Evolutionary conservation across 2,888 invertebrate genomes (phyloP).

Genomic region (Papilio elwesi): DNA sequence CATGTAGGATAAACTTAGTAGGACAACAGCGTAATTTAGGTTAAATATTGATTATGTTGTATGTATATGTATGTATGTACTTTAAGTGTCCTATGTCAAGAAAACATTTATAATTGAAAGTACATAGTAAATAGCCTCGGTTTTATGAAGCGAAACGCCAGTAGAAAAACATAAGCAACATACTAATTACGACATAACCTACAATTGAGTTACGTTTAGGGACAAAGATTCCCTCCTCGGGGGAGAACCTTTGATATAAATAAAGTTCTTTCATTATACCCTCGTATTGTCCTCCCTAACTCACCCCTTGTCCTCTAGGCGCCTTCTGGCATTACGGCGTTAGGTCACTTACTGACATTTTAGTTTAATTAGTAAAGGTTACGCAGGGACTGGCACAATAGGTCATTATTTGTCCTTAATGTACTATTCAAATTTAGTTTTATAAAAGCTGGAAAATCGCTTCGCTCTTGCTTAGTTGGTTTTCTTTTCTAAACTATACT

Average conservation of each 20-base stretch:
- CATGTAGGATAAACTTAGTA: no score
- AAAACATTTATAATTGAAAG: not conserved
- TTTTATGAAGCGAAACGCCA: conserved; percentile 1
- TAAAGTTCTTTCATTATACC: conserved; percentile 41
- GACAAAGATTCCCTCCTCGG: conserved; percentile 38
- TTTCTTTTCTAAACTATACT: no score
- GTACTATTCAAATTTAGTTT: conserved; percentile 12
- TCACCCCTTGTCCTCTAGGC: conserved; percentile 15
- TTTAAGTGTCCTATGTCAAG: no score
- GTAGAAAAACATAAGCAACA: conserved; percentile 20
- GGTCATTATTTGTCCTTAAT: conserved; percentile 13
- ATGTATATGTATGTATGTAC: no score
- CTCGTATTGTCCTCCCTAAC: conserved; percentile 30
- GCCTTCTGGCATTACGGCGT: conserved; percentile 35
- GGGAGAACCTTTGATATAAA: conserved; percentile 40
- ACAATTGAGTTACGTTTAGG: conserved; percentile 38
- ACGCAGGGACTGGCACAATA: not conserved
- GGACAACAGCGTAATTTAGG: no score
- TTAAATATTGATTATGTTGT: no score
- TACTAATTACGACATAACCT: conserved; percentile 35
- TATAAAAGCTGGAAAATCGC: not conserved
- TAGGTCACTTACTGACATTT: conserved; percentile 39
- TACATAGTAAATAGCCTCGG: not conserved
- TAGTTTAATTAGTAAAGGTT: conserved; percentile 40
- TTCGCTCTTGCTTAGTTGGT: no score